Evolutionary conservation across 2,888 invertebrate species (phyloP), one percentile per base, ranked within the genome.

Genomic region (Noctua pronuba): DNA sequence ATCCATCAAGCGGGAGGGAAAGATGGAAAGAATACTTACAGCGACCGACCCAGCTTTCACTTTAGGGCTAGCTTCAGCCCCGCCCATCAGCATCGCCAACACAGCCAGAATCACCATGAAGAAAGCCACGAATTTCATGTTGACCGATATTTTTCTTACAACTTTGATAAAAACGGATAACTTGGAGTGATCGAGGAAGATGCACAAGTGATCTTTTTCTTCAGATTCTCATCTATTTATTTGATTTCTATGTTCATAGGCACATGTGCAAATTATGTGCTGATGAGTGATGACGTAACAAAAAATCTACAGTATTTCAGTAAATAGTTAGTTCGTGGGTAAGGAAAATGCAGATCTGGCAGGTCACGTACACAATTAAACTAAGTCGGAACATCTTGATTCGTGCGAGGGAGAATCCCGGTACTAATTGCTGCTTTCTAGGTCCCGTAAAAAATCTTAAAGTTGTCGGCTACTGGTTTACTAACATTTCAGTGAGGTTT

Each of bases 41-140:
- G 5, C 76, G 44, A 69, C 75, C 0, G 71, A 31, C 0, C 71
- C 78, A 28, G 73, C 55, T 60, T 86, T 86, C 55, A 85, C 44
- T 77, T 85, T 85, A 44, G 85, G 87, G 21, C 78, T 69, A 13
- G 87, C 87, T 73, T 82, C 78, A 60, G 71, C 38, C 24, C 65
- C 28, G 38, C 69, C 73, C 24, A 67, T 58, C 24, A 87, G 52
- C 71, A 84, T 84, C 11, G 64, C 73, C 69, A 86, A 73, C 7
- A 67, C 65, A 0, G 75, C 69, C 44, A 87, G 65, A 44, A 87
- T 46, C 46, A 77, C 52, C 67, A 87, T 13, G 38, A 87, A 72
- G n/a, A 80, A 79, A 46, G 67, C 72, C 24, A 75, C 21, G 67
- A 82, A 77, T 76, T 87, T 87, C 87, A 87, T 87, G 18, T 68